phyloP scores from a whole-genome alignment of 2,888 invertebrate species.

The Helobdella robusta region DNA sequence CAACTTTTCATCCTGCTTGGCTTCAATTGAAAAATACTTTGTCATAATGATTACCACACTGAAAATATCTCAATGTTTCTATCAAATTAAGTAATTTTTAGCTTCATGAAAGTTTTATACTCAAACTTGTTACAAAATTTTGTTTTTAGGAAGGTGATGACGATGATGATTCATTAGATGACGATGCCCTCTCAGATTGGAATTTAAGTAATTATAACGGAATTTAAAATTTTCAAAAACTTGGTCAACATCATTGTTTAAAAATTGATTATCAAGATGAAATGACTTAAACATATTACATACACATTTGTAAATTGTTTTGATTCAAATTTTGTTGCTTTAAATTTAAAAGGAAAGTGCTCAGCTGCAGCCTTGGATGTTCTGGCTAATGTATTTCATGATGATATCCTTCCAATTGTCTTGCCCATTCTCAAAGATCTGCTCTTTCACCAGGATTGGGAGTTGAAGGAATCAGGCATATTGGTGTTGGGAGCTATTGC shows the following conservation, averaged over 20 bases:
- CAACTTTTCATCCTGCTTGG: background rate
- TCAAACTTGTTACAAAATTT: slow-evolving; percentile 1
- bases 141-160: slow-evolving; percentile 39
- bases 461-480: slow-evolving; percentile 86
- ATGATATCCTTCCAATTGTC: slow-evolving; percentile 81
- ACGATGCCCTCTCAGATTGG: slow-evolving; percentile 88
- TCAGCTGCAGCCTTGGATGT: slow-evolving; percentile 96
- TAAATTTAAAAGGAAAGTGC: slow-evolving; percentile 66
- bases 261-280: too few species aligned
- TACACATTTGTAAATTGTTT: too few species aligned
- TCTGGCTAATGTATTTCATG: slow-evolving; percentile 88
- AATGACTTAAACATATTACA: background rate
- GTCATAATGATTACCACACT: background rate
- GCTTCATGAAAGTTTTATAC: too few species aligned
- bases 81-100: too few species aligned
- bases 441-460: slow-evolving; percentile 88
- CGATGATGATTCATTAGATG: slow-evolving; percentile 65
- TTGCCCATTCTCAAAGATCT: slow-evolving; percentile 94
- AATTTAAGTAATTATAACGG: slow-evolving; percentile 60
- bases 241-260: background rate
- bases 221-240: background rate
- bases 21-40: background rate
- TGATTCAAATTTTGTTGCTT: background rate
- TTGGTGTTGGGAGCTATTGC: slow-evolving; percentile 80
- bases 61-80: background rate